A percentile compares a stretch with the other conserved stretches of the same genome.
Conservation (phyloP, 2,797 vertebrate genomes). For the Lutjanus campechanus region DNA sequence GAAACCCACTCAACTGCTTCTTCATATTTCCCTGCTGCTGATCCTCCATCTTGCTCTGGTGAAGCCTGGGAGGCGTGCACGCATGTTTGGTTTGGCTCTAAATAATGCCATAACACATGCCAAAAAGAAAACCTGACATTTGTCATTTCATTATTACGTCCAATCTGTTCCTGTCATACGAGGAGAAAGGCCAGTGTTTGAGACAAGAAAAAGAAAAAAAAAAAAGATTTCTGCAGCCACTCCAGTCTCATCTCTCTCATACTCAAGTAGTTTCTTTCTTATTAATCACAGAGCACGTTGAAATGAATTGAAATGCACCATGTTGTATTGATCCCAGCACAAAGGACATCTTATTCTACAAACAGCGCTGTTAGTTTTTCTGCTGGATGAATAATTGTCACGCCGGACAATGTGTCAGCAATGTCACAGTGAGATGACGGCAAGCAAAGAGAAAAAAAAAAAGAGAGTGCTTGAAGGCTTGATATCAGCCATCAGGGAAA, state of each 20-base stretch:
- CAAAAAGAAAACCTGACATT: constrained; percentile 72
- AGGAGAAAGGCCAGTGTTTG: constrained; percentile 50
- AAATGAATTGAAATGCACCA: constrained; percentile 41
- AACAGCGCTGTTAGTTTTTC: constrained; percentile 46
- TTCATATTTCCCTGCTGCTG: background rate
- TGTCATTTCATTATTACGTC: constrained; percentile 79
- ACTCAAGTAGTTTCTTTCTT: constrained; percentile 31
- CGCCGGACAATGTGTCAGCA: constrained; percentile 38
- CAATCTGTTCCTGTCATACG: constrained; percentile 61
- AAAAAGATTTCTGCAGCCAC: constrained; percentile 41
- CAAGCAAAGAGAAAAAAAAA: constrained; percentile 34
- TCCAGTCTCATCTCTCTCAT: constrained; percentile 52
- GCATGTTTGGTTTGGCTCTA: constrained; percentile 38
- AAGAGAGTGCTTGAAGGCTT: constrained; percentile 42
- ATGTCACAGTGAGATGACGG: constrained; percentile 58
- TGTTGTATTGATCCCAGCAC: constrained; percentile 53
- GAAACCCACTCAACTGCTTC: background rate
- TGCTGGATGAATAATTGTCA: constrained; percentile 65
- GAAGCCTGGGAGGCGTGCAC: constrained; percentile 31
- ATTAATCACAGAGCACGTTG: constrained; percentile 42
- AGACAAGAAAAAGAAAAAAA: background rate
- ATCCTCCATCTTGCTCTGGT: background rate
- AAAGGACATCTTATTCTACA: constrained; percentile 33
- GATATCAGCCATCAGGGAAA: constrained; percentile 56
- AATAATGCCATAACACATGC: constrained; percentile 27